A percentile compares a stretch with the other conserved stretches of the same genome.
These are phyloP conservation scores for Lophura nycthemera DNA, from an alignment of 2,113 vertebrate genomes.

Conservation along the genomic window DNA sequence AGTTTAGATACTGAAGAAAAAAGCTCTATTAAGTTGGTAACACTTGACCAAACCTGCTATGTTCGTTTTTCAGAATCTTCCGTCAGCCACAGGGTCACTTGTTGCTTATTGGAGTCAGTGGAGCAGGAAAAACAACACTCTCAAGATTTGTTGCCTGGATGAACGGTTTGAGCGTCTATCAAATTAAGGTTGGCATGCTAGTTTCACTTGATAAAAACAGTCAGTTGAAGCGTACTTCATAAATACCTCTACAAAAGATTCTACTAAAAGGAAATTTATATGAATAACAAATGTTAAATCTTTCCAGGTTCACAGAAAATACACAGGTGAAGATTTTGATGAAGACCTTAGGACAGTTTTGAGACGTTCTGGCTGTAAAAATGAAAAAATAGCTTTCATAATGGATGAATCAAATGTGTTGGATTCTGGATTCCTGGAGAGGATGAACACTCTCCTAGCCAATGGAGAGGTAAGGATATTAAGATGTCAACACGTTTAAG, in stretches of 20 bases:
- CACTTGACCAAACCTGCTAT: neutral
- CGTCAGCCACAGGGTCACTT: conserved; percentile 97
- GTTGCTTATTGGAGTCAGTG: conserved; percentile 96
- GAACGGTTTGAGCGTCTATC: conserved; percentile 97
- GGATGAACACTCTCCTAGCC: conserved; percentile 98
- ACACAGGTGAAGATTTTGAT: conserved; percentile 98
- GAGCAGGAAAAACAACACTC: conserved; percentile 96
- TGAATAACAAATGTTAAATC: neutral
- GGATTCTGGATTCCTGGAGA: conserved; percentile 97
- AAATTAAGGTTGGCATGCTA: conserved; percentile 90
- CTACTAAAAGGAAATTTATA: neutral
- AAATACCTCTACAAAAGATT: neutral
- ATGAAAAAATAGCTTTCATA: conserved; percentile 98
- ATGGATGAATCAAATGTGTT: conserved; percentile 99
- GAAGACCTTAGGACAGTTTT: conserved; percentile 96
- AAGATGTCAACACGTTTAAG: neutral
- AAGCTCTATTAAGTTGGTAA: neutral
- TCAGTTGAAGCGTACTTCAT: neutral
- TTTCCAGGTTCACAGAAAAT: conserved; percentile 93
- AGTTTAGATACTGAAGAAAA: neutral
- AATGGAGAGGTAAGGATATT: conserved; percentile 90
- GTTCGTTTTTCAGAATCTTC: conserved; percentile 86
- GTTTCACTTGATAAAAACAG: neutral
- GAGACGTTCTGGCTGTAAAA: conserved; percentile 96
- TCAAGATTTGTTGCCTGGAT: conserved; percentile 99